phyloP scores from a whole-genome alignment of 2,113 vertebrate species.

The Oncorhynchus clarkii region DNA sequence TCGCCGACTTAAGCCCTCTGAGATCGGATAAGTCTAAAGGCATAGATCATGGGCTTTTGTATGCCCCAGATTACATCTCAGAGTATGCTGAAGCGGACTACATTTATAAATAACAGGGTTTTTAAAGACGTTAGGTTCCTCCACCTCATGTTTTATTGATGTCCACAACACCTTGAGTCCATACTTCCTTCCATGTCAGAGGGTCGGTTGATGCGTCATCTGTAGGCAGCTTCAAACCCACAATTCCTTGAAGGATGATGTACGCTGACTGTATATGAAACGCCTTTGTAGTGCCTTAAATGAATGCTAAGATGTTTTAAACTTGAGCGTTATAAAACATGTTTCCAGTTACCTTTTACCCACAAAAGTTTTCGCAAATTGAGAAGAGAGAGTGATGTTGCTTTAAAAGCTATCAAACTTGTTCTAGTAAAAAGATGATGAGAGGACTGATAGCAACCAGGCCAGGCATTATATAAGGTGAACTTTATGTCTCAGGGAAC shows the following conservation, averaged over 20 bases:
- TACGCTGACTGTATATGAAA: neutral
- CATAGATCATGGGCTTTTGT: slow-evolving; percentile 41
- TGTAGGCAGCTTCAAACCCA: neutral
- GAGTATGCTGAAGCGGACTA: slow-evolving; percentile 5
- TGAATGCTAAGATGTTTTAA: neutral
- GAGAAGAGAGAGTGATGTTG: neutral
- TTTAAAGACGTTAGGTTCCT: slow-evolving; percentile 24
- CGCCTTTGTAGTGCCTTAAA: neutral
- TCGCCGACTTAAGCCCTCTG: neutral
- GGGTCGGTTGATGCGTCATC: neutral
- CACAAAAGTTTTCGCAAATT: neutral
- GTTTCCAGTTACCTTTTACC: neutral
- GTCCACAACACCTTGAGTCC: slow-evolving; percentile 22
- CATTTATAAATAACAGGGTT: slow-evolving; percentile 40
- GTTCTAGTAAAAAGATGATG: neutral
- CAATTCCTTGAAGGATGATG: neutral
- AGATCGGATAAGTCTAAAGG: slow-evolving; percentile 45
- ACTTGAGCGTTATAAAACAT: neutral
- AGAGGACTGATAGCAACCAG: neutral
- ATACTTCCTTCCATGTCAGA: slow-evolving; percentile 8
- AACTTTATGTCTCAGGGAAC: neutral
- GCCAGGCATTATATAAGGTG: neutral
- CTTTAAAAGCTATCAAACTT: neutral
- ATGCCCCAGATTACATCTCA: slow-evolving; percentile 35
- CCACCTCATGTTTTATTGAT: slow-evolving; percentile 50